These are phyloP conservation scores for Carollia perspicillata DNA, from an alignment of 2,113 vertebrate species.

Conservation along the genomic window DNA sequence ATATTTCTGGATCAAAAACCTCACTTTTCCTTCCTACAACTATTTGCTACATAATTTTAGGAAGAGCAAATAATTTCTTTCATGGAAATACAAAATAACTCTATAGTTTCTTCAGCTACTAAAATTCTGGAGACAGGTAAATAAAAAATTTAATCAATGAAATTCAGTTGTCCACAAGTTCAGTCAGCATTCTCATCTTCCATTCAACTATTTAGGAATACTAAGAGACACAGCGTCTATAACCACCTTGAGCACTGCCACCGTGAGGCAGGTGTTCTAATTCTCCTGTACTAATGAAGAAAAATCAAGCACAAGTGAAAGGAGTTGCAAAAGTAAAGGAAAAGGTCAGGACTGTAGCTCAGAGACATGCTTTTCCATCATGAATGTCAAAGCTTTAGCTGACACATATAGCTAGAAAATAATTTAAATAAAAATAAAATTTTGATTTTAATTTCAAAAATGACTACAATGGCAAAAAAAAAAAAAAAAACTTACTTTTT, in stretches of 20 bases:
- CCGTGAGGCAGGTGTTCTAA: too few relatives aligned
- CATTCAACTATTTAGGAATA: not conserved
- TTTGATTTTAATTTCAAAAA: not conserved
- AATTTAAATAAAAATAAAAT: not conserved
- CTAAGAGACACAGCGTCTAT: not conserved
- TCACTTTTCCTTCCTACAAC: not conserved
- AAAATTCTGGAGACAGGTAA: not conserved
- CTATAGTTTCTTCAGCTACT: not conserved
- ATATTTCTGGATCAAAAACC: not conserved
- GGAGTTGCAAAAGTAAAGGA: not conserved
- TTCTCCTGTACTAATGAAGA: not conserved
- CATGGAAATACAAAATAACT: not conserved
- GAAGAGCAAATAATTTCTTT: not conserved
- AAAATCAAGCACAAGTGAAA: not conserved
- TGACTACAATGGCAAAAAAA: rapidly evolving
- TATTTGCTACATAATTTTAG: not conserved
- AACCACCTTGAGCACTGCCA: not conserved
- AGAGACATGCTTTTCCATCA: not conserved
- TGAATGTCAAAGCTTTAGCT: not conserved
- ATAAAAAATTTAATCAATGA: not conserved
- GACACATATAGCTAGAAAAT: not conserved
- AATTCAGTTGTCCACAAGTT: not conserved
- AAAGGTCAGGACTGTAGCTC: not conserved
- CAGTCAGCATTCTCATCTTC: not conserved
- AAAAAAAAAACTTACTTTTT: constrained; percentile 81